A percentile compares a stretch with the other conserved stretches of the same genome.
These are phyloP conservation scores for Myotis daubentonii DNA, from an alignment of 2,797 vertebrate species.

Conservation along the genomic window DNA sequence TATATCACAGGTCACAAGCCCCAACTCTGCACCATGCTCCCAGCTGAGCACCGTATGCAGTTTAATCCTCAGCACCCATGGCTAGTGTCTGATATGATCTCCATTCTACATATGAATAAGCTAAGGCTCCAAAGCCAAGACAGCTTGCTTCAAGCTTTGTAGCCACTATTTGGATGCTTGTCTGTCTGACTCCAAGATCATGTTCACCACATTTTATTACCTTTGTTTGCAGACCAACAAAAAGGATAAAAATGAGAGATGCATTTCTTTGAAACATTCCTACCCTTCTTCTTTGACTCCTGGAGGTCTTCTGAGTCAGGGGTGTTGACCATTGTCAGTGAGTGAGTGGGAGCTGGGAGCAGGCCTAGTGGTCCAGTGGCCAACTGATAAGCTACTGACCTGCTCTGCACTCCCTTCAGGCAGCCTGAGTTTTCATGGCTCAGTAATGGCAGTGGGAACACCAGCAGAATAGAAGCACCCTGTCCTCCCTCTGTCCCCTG, in stretches of 20 bases:
- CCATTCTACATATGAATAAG: not conserved
- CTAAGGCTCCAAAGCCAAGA: not conserved
- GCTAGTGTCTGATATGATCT: not conserved
- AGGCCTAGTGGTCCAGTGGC: not conserved
- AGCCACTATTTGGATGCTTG: not conserved
- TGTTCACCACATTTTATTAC: not conserved
- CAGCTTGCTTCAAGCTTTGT: not conserved
- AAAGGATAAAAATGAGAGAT: not conserved
- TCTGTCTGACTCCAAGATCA: not conserved
- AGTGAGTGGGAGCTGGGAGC: not conserved
- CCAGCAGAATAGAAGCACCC: not conserved
- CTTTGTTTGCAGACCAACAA: not conserved
- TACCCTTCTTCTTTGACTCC: not conserved
- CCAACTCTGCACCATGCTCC: not conserved
- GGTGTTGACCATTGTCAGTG: not conserved
- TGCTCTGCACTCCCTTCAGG: not conserved
- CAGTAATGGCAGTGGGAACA: not conserved
- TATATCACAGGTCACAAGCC: not conserved
- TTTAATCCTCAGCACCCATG: not conserved
- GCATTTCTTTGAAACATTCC: not conserved
- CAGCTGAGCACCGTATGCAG: not conserved
- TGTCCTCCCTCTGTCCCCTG: accelerated
- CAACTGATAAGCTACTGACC: not conserved
- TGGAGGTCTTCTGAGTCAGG: not conserved
- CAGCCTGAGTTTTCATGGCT: not conserved